These are phyloP conservation scores for Piezodorus guildinii DNA, from an alignment of 1,140 invertebrate species.

Conservation along the genomic window DNA sequence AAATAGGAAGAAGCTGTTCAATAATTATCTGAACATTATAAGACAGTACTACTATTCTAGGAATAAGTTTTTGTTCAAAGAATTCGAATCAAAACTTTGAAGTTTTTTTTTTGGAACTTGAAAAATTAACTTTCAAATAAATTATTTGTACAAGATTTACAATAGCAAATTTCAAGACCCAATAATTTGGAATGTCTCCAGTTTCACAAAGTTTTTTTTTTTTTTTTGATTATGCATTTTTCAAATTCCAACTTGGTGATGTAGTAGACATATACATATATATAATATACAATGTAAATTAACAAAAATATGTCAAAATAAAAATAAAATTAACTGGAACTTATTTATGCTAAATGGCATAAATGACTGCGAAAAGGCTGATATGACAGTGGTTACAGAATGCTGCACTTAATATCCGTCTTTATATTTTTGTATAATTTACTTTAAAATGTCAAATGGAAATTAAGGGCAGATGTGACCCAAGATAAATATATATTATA, in stretches of 20 bases:
- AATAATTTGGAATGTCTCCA: slow-evolving; percentile 7
- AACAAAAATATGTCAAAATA: slow-evolving; percentile 7
- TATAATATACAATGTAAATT: slow-evolving; percentile 14
- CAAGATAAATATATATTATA: not conserved
- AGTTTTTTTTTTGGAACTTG: slow-evolving; percentile 1
- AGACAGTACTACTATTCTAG: slow-evolving; percentile 12
- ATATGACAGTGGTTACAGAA: slow-evolving; percentile 21
- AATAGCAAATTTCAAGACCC: slow-evolving; percentile 9
- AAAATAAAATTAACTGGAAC: slow-evolving; percentile 12
- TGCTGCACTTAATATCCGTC: slow-evolving; percentile 9
- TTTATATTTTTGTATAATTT: too few species aligned
- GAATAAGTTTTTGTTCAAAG: not conserved
- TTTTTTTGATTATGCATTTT: slow-evolving; percentile 8
- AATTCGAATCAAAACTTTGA: slow-evolving; percentile 1
- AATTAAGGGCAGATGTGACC: slow-evolving; percentile 9
- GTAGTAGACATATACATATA: slow-evolving; percentile 9
- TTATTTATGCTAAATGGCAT: slow-evolving; percentile 7
- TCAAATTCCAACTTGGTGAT: slow-evolving; percentile 13
- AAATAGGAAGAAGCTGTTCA: slow-evolving; percentile 13
- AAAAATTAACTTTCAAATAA: slow-evolving; percentile 6
- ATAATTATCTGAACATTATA: not conserved
- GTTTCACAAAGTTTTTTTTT: not conserved
- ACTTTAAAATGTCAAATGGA: not conserved
- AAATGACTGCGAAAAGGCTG: slow-evolving; percentile 11
- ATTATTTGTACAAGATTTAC: slow-evolving; percentile 16